phyloP scores from a whole-genome alignment of 2,888 invertebrate species.

The Tetramorium bicarinatum region DNA sequence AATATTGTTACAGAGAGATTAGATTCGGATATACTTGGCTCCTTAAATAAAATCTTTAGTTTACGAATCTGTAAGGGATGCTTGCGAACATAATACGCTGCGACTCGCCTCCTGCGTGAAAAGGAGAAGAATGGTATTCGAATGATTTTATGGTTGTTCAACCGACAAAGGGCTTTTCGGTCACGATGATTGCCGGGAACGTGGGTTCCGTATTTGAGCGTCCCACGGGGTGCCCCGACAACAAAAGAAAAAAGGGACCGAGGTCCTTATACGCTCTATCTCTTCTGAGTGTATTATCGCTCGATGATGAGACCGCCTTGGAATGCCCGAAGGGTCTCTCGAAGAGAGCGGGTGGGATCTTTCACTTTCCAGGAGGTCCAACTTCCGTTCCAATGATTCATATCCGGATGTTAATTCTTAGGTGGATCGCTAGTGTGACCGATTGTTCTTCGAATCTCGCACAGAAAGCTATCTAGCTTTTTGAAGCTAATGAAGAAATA shows the following conservation, averaged over 20 bases:
- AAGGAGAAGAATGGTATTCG: slow-evolving; percentile 31
- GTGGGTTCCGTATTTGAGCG: slow-evolving; percentile 8
- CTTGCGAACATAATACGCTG: neutral
- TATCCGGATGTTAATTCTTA: slow-evolving; percentile 35
- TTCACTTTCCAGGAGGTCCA: slow-evolving; percentile 13
- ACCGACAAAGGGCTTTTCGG: slow-evolving; percentile 49
- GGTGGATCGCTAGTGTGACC: neutral
- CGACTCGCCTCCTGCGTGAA: slow-evolving; percentile 34
- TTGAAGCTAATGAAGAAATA: neutral
- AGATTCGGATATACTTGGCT: neutral
- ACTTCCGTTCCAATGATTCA: slow-evolving; percentile 52
- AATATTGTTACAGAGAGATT: slow-evolving; percentile 3
- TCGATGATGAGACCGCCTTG: slow-evolving; percentile 41
- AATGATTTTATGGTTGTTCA: slow-evolving; percentile 42
- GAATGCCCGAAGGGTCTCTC: slow-evolving; percentile 30
- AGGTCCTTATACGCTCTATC: slow-evolving; percentile 19
- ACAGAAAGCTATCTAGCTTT: neutral
- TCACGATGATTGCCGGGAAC: slow-evolving; percentile 17
- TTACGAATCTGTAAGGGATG: neutral
- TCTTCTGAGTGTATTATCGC: slow-evolving; percentile 16
- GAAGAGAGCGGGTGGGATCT: neutral
- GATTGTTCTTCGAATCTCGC: slow-evolving; percentile 5
- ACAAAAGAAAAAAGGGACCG: slow-evolving; percentile 3
- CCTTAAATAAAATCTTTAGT: neutral
- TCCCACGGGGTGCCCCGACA: neutral